phyloP scores from a whole-genome alignment of 2,797 vertebrate genomes.

The Tapera naevia region DNA sequence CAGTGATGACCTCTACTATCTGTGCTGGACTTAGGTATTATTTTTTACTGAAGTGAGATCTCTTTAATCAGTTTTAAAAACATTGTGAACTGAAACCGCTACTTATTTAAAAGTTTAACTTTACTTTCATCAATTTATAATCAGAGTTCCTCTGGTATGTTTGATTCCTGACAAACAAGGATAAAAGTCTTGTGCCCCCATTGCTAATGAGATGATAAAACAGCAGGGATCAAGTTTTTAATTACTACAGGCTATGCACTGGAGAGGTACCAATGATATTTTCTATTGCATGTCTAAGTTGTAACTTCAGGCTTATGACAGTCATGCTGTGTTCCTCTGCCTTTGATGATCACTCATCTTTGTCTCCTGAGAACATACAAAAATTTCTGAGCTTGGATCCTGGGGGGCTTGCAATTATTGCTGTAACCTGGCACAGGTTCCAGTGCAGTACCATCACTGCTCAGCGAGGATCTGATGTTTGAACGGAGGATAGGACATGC shows the following conservation, averaged over 20 bases:
- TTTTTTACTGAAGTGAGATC: constrained; percentile 57
- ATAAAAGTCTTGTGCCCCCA: constrained; percentile 89
- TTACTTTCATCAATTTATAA: constrained; percentile 85
- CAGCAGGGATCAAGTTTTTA: constrained; percentile 97
- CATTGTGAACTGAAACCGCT: constrained; percentile 74
- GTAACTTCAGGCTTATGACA: constrained; percentile 95
- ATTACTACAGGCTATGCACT: constrained; percentile 92
- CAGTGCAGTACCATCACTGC: constrained; percentile 10
- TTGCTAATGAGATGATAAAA: constrained; percentile 96
- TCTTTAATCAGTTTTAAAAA: constrained; percentile 78
- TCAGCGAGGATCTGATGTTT: constrained; percentile 20
- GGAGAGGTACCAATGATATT: constrained; percentile 85
- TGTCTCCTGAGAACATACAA: constrained; percentile 83
- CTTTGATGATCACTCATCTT: constrained; percentile 97
- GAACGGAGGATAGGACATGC: not conserved
- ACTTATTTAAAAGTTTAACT: constrained; percentile 85
- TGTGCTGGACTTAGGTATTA: constrained; percentile 52
- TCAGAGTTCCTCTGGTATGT: constrained; percentile 82
- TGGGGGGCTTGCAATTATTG: constrained; percentile 76
- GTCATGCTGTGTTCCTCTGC: constrained; percentile 91
- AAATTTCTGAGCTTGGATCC: constrained; percentile 78
- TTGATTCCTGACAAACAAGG: constrained; percentile 89
- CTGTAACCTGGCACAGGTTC: constrained; percentile 77
- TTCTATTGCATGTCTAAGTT: constrained; percentile 86
- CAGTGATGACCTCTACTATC: constrained; percentile 56